phyloP scores from a whole-genome alignment of 2,113 vertebrate genomes.

The Poeciliopsis occidentalis region DNA sequence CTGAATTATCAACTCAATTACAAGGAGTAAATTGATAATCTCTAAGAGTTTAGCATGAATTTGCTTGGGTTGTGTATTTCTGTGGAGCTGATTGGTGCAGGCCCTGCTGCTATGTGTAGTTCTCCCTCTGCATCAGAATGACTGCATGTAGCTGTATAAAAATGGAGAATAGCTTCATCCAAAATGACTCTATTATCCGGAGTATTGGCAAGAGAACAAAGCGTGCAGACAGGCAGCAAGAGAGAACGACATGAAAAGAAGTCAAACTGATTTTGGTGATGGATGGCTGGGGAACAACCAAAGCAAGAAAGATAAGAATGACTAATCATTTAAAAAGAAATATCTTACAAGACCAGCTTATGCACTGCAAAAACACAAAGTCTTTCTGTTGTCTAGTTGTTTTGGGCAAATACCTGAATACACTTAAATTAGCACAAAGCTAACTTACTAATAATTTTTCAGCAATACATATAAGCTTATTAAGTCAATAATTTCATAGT shows the following conservation, averaged over 20 bases:
- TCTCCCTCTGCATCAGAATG: neutral
- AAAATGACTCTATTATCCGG: slow-evolving; percentile 31
- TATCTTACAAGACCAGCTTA: neutral
- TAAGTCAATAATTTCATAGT: no score
- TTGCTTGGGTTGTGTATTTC: slow-evolving; percentile 2
- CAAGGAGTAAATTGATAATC: slow-evolving; percentile 19
- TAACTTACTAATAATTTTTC: no score
- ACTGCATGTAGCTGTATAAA: neutral
- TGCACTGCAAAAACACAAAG: no score
- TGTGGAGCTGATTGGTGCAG: neutral
- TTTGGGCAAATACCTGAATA: no score
- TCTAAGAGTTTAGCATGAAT: slow-evolving; percentile 9
- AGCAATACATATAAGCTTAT: no score
- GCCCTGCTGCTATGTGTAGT: neutral
- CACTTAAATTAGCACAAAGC: no score
- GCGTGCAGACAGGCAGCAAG: neutral
- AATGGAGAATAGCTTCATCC: slow-evolving; percentile 10
- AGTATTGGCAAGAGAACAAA: slow-evolving; percentile 1
- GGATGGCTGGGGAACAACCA: neutral
- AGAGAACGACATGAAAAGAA: neutral
- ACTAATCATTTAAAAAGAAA: neutral
- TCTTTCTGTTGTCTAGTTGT: no score
- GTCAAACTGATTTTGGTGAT: neutral
- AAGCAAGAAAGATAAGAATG: neutral
- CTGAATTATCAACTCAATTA: slow-evolving; percentile 26